Evolutionary conservation across 1,140 invertebrate species (phyloP).

Genomic region (Drosophila mauritiana): DNA sequence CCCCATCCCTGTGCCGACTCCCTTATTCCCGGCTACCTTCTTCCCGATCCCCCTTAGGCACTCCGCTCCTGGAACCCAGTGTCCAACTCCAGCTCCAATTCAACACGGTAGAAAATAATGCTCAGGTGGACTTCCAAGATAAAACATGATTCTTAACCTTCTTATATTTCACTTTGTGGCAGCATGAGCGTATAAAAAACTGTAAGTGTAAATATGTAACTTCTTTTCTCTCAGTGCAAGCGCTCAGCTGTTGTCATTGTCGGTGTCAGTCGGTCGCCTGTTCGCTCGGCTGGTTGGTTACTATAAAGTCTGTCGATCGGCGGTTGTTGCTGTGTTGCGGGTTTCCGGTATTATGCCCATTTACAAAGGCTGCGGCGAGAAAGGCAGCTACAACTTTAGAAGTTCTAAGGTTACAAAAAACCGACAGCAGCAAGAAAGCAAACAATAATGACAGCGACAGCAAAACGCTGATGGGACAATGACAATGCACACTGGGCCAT

Average conservation of each 20-base stretch:
- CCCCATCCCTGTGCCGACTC: constrained; percentile 9
- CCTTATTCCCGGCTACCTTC: constrained; percentile 13
- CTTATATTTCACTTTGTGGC: too few species aligned
- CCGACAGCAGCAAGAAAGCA: constrained; percentile 62
- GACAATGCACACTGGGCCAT: constrained; percentile 39
- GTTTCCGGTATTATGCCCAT: constrained; percentile 80
- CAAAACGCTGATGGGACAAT: constrained; percentile 56
- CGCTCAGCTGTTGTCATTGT: constrained; percentile 56
- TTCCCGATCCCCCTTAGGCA: background rate
- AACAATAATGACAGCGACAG: constrained; percentile 72
- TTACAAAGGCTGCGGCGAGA: constrained; percentile 66
- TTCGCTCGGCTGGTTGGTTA: constrained; percentile 43
- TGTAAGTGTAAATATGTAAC: too few species aligned
- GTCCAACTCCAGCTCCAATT: constrained; percentile 28
- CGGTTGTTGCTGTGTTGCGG: constrained; percentile 60
- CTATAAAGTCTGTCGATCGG: constrained; percentile 45
- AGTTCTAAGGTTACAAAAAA: constrained; percentile 78
- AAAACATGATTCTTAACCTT: too few species aligned
- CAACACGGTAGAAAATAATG: constrained; percentile 7
- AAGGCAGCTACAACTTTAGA: constrained; percentile 68
- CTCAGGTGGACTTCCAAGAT: background rate
- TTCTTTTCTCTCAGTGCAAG: constrained; percentile 6
- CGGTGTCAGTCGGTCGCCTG: constrained; percentile 53
- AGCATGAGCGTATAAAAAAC: too few species aligned
- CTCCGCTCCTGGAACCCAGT: background rate